A percentile compares a stretch with the other conserved stretches of the same genome.
These are phyloP conservation scores for Phataginus tetradactyla DNA, from an alignment of 2,797 vertebrate genomes.

Conservation along the genomic window DNA sequence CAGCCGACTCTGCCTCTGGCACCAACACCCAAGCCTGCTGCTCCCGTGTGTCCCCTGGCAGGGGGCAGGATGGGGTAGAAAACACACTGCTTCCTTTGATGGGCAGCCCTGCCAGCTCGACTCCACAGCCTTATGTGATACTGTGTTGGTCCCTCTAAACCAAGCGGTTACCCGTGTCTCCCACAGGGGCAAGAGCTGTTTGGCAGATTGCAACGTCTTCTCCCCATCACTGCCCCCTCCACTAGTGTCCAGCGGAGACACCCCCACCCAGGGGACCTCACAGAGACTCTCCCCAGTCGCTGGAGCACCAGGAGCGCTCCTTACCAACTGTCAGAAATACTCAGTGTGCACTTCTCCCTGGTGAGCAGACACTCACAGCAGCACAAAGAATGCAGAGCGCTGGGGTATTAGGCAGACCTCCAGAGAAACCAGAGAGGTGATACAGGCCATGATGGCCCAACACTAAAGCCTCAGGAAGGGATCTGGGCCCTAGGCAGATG, in stretches of 20 bases:
- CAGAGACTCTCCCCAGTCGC: conserved; percentile 93
- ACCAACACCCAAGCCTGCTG: conserved; percentile 88
- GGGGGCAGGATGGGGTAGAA: conserved; percentile 92
- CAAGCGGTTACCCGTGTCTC: conserved; percentile 89
- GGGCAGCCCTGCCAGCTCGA: conserved; percentile 89
- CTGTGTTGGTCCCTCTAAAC: conserved; percentile 88
- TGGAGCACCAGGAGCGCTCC: conserved; percentile 85
- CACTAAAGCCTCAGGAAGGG: conserved; percentile 95
- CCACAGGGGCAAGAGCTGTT: conserved; percentile 88
- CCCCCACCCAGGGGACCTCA: conserved; percentile 93
- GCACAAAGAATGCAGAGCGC: conserved; percentile 81
- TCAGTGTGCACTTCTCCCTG: conserved; percentile 95
- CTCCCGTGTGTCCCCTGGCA: conserved; percentile 84
- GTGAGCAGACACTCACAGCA: conserved; percentile 88
- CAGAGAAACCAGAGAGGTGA: conserved; percentile 91
- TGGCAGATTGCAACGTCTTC: conserved; percentile 80
- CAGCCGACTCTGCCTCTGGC: conserved; percentile 89
- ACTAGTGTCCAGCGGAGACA: conserved; percentile 91
- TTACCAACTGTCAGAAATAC: conserved; percentile 92
- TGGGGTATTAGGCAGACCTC: conserved; percentile 83
- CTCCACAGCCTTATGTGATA: conserved; percentile 83
- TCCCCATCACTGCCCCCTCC: conserved; percentile 64
- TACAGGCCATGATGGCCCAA: conserved; percentile 95
- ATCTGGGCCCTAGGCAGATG: conserved; percentile 92
- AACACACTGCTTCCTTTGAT: conserved; percentile 91